Percentiles rank a stretch among this genome's conserved stretches.
Conservation (phyloP, 2,797 vertebrate species). For the Clarias fuscus region DNA sequence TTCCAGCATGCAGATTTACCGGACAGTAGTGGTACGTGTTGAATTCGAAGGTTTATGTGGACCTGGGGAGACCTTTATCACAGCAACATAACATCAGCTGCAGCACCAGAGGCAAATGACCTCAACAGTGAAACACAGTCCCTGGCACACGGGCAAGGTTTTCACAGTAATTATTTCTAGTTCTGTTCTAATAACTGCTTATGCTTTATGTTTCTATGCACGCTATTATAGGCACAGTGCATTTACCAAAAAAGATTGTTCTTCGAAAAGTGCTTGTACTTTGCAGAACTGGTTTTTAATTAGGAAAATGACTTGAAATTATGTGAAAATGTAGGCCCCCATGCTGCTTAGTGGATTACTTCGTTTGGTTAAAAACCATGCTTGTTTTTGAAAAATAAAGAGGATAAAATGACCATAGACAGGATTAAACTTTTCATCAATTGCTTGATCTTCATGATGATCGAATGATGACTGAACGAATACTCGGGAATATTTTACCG, state of each 20-base stretch:
- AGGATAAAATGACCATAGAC: conserved; percentile 12
- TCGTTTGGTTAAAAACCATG: conserved; percentile 64
- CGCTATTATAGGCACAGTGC: conserved; percentile 62
- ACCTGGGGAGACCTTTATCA: conserved; percentile 45
- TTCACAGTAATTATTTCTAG: conserved; percentile 55
- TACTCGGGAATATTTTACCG: background rate
- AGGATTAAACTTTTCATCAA: background rate
- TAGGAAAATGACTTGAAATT: conserved; percentile 64
- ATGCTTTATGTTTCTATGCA: conserved; percentile 62
- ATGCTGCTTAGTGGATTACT: conserved; percentile 61
- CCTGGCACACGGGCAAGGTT: conserved; percentile 22
- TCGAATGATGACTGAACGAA: background rate
- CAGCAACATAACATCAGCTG: conserved; percentile 35
- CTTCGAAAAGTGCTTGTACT: conserved; percentile 54
- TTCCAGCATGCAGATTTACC: conserved; percentile 21
- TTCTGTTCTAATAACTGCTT: conserved; percentile 72
- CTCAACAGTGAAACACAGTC: conserved; percentile 19
- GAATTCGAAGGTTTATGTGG: conserved; percentile 36
- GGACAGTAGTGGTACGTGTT: conserved; percentile 8
- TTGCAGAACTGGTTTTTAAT: conserved; percentile 61
- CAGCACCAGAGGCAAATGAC: conserved; percentile 19
- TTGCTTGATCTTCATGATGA: background rate
- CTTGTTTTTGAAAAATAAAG: conserved; percentile 49
- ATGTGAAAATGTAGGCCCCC: conserved; percentile 60
- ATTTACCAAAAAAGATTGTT: conserved; percentile 53